Percentiles rank a stretch among this genome's conserved stretches.
phyloP scores from a whole-genome alignment of 1,140 invertebrate genomes.

The Colletes gigas region DNA sequence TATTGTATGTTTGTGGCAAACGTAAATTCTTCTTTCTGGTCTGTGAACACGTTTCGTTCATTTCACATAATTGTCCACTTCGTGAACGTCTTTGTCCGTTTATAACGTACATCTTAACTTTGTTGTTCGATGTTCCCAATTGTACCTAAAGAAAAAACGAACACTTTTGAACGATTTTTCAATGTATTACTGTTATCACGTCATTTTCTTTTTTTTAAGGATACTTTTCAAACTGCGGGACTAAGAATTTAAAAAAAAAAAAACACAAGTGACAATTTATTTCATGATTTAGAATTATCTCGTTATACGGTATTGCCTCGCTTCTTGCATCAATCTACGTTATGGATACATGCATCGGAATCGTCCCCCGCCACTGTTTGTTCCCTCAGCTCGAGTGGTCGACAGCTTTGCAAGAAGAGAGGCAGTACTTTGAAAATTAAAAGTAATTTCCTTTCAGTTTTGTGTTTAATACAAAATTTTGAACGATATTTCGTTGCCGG shows the following conservation, averaged over 20 bases:
- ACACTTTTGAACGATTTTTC: not conserved
- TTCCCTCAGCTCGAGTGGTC: no score
- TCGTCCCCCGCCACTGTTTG: no score
- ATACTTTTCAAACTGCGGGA: not conserved
- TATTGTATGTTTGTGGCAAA: not conserved
- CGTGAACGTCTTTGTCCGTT: not conserved
- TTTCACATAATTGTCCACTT: not conserved
- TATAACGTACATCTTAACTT: conserved; percentile 14
- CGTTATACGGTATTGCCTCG: not conserved
- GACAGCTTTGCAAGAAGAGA: no score
- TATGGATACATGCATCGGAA: no score
- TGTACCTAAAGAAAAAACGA: not conserved
- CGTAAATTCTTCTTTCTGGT: not conserved
- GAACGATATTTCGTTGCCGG: no score
- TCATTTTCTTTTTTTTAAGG: not conserved
- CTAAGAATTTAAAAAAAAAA: not conserved
- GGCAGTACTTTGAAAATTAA: no score
- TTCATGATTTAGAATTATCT: not conserved
- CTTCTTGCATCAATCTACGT: no score
- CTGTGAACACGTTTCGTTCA: conserved; percentile 11
- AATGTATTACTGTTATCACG: not conserved
- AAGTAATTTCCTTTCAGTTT: no score
- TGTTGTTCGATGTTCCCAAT: conserved; percentile 1
- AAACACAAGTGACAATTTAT: not conserved
- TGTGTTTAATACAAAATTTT: no score